Percentiles rank a stretch among this genome's conserved stretches.
Evolutionary conservation across 2,797 vertebrate species (phyloP).

Genomic region (Limnodromus scolopaceus): DNA sequence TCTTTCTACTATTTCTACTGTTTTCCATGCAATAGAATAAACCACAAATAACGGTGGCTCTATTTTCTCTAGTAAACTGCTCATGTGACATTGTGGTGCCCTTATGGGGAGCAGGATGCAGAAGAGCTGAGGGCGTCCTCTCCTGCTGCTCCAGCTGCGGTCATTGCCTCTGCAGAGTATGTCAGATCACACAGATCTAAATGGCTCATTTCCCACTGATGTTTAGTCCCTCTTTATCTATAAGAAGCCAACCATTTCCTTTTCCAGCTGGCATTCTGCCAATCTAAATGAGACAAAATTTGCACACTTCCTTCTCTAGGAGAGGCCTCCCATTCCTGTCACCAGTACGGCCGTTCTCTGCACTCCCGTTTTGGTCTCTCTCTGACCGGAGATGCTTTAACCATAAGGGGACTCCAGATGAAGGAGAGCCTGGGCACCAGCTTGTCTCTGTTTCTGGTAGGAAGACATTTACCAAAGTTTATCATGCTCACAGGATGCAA

Average conservation of each 20-base stretch:
- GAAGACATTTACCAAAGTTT: not conserved
- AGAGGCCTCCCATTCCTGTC: not conserved
- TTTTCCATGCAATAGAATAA: not conserved
- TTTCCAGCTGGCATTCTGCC: not conserved
- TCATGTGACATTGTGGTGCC: not conserved
- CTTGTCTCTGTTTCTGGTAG: not conserved
- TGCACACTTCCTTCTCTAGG: not conserved
- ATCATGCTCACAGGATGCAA: not conserved
- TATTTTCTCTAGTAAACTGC: not conserved
- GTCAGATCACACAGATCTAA: not conserved
- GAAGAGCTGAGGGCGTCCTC: not conserved
- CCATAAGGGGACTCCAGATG: not conserved
- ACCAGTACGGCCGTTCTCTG: not conserved
- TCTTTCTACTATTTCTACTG: not conserved
- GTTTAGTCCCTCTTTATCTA: not conserved
- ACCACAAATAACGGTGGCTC: not conserved
- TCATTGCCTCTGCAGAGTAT: not conserved
- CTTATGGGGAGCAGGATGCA: not conserved
- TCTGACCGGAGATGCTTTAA: not conserved
- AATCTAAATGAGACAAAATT: not conserved
- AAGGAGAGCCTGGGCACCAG: not conserved
- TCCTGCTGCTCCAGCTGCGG: not conserved
- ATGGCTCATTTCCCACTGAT: not conserved
- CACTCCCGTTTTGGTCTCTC: not conserved
- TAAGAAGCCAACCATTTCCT: not conserved